A percentile compares a stretch with the other conserved stretches of the same genome.
Conservation (phyloP, 2,113 vertebrate species). For the Campylomormyrus tamandua region DNA sequence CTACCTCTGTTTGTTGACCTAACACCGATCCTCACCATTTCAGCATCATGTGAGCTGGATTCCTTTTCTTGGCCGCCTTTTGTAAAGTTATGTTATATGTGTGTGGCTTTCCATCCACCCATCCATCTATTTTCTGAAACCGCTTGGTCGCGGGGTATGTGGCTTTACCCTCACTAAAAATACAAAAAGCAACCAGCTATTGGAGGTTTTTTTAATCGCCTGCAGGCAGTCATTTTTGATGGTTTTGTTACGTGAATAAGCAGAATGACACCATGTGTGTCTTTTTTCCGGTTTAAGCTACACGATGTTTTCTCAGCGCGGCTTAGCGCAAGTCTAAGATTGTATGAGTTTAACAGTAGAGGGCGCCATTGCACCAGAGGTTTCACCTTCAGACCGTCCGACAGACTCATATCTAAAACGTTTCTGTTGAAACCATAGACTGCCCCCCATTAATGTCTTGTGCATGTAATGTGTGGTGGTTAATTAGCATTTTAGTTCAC, state of each 20-base stretch:
- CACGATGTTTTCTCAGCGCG: not conserved
- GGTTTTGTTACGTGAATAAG: not conserved
- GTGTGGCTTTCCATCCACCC: not conserved
- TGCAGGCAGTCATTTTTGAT: not conserved
- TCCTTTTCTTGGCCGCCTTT: not conserved
- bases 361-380: not conserved
- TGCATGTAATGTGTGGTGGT: not conserved
- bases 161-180: not conserved
- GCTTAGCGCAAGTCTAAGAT: not conserved
- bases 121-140: not conserved
- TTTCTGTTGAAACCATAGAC: not conserved
- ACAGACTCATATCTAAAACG: not conserved
- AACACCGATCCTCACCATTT: not conserved
- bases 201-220: not conserved
- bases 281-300: not conserved
- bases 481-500: not conserved
- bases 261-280: not conserved
- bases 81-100: not conserved
- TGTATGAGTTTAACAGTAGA: not conserved
- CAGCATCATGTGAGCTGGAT: not conserved
- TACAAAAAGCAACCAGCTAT: not conserved
- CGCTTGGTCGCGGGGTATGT: not conserved
- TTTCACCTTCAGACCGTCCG: not conserved
- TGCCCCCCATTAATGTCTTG: not conserved
- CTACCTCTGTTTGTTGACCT: not conserved